These are phyloP conservation scores for Eurytemora carolleeae DNA, from an alignment of 1,140 invertebrate genomes.

Conservation along the genomic window DNA sequence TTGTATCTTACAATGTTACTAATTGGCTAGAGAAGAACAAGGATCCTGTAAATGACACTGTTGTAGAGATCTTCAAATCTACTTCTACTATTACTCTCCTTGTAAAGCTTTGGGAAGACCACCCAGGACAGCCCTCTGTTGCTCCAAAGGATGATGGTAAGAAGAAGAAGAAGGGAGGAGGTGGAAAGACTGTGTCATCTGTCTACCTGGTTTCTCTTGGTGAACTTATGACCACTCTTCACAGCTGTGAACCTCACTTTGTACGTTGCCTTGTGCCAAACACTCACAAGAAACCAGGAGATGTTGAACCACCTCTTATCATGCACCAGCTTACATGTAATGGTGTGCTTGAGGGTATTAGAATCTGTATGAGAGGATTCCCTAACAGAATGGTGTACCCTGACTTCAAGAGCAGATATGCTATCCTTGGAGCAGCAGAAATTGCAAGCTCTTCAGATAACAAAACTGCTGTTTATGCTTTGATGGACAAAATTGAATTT, in stretches of 20 bases:
- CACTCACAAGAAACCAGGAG: constrained; percentile 45
- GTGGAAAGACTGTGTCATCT: constrained; percentile 57
- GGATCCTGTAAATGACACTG: constrained; percentile 96
- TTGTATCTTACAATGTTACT: constrained; percentile 84
- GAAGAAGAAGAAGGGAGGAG: constrained; percentile 35
- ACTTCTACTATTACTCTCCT: constrained; percentile 56
- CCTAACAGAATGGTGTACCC: constrained; percentile 99
- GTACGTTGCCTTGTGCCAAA: constrained; percentile 47
- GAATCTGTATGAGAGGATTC: constrained; percentile 99
- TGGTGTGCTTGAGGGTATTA: constrained; percentile 99
- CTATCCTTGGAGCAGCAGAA: constrained; percentile 73
- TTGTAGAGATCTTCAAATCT: constrained; percentile 92
- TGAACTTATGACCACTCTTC: constrained; percentile 33
- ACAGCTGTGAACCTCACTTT: constrained; percentile 40
- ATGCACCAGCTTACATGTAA: constrained; percentile 99
- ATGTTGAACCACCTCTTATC: constrained; percentile 96
- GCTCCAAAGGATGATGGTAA: constrained; percentile 38
- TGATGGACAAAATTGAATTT: constrained; percentile 55
- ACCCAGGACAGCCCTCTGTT: constrained; percentile 70
- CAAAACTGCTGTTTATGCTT: constrained; percentile 57
- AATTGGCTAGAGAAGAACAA: constrained; percentile 99
- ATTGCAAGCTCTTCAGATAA: constrained; percentile 35
- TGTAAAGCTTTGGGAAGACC: constrained; percentile 76
- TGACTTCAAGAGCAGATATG: constrained; percentile 99
- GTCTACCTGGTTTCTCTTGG: constrained; percentile 49